These are phyloP conservation scores for Caranx melampygus DNA, from an alignment of 2,113 vertebrate genomes.

Conservation along the genomic window DNA sequence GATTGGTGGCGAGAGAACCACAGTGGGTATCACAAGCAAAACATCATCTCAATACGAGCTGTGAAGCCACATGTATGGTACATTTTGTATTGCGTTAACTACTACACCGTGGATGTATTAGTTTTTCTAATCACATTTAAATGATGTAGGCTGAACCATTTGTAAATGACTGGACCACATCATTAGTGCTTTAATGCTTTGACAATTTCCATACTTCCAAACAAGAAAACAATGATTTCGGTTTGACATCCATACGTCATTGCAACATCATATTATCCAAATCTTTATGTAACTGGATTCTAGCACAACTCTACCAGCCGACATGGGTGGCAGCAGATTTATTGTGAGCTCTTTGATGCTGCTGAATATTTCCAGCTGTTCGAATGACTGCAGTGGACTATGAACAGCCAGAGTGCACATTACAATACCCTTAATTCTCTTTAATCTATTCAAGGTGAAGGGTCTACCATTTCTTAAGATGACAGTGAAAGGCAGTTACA, in stretches of 20 bases:
- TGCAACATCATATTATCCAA: neutral
- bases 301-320: neutral
- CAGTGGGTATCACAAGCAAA: too few relatives aligned
- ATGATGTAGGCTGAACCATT: too few relatives aligned
- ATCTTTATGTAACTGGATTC: neutral
- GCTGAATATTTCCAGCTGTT: slow-evolving; percentile 4
- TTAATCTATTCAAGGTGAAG: neutral
- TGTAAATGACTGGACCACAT: too few relatives aligned
- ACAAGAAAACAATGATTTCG: neutral
- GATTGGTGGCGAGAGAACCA: too few relatives aligned
- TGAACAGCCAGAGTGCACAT: neutral
- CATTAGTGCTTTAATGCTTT: too few relatives aligned
- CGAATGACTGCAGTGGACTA: neutral
- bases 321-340: neutral
- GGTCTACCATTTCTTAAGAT: neutral
- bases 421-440: neutral
- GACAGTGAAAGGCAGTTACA: neutral
- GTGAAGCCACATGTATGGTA: too few relatives aligned
- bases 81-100: too few relatives aligned
- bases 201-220: neutral
- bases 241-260: neutral
- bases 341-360: neutral
- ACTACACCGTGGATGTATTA: too few relatives aligned
- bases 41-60: too few relatives aligned
- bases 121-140: too few relatives aligned